Percentiles rank a stretch among this genome's conserved stretches.
Evolutionary conservation across 2,888 invertebrate species (phyloP).

Genomic region (Micropterix aruncella): DNA sequence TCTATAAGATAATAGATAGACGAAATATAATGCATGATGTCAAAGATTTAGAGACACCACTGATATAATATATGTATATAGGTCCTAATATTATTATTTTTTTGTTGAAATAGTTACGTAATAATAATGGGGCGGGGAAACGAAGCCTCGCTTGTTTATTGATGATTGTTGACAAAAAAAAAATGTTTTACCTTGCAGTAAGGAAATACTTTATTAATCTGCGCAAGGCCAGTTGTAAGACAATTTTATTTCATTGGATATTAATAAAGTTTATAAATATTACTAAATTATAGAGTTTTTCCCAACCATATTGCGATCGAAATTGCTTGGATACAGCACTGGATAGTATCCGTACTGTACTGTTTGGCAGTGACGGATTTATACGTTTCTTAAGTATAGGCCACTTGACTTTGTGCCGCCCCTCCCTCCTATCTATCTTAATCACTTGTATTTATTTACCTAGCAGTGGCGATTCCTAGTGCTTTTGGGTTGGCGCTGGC

Average conservation of each 20-base stretch:
- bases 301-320: too few relatives aligned
- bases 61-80: not conserved
- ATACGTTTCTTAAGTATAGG: too few relatives aligned
- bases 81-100: not conserved
- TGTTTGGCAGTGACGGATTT: too few relatives aligned
- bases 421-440: too few relatives aligned
- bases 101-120: not conserved
- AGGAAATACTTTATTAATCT: not conserved
- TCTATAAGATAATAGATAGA: slow-evolving; percentile 5
- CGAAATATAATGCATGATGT: not conserved
- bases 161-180: not conserved
- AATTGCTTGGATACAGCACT: too few relatives aligned
- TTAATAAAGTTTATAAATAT: not conserved
- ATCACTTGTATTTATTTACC: too few relatives aligned
- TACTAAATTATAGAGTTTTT: too few relatives aligned
- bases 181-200: not conserved
- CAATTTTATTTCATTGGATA: not conserved
- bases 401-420: too few relatives aligned
- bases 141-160: not conserved
- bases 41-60: not conserved
- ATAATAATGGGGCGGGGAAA: too few relatives aligned
- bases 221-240: not conserved
- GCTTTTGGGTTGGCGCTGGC: too few relatives aligned
- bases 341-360: too few relatives aligned
- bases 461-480: too few relatives aligned